Base-by-base conservation (phyloP, 2,888 invertebrate species). In the Pandemis cinnamomeana region DNA sequence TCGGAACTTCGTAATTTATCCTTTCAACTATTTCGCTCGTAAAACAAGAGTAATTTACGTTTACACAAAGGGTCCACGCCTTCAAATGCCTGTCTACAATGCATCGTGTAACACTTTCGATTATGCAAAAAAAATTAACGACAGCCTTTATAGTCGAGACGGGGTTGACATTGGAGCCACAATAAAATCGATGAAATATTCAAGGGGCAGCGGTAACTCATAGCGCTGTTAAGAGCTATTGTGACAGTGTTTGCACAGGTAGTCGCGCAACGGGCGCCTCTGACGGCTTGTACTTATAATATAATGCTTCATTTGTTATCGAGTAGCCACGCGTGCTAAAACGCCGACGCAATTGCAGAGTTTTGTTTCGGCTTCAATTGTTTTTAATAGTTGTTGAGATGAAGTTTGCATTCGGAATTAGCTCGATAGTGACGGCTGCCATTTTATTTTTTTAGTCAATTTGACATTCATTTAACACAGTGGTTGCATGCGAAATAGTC, bases 151-250 rank as follows among this genome's bases (percentile, higher is more conserved):
- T 90, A 88, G 87, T 84, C 92, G 91, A 90, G 93, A 93, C 93
- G 84, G 83, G 87, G 91, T 91, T 93, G 93, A 93, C 94, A 93
- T 89, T 83, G 93, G 94, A 92, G 94, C 93, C 93, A 91, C 88
- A 93, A 94, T 94, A 94, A 94, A 94, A 93, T 93, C 92, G 91
- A 93, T 94, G 93, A 94, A 91, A 92, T 93, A 94, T 94, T 89
- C 88, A 86, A 87, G 89, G 91, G 91, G 86, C 88, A 86, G 86
- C 83, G 83, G 89, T 92, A 91, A 92, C 85, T 92, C 92, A 91
- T 89, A 88, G 89, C 79, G 82, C 86, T 82, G 82, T 84, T 85
- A 84, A 85, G 86, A 84, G 72, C 88, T 87, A 86, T 89, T 88
- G 88, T 88, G 83, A 84, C 85, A 83, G 67, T 77, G 84, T 85